phyloP scores from a whole-genome alignment of 2,797 vertebrate species.

The Glyptemys insculpta region DNA sequence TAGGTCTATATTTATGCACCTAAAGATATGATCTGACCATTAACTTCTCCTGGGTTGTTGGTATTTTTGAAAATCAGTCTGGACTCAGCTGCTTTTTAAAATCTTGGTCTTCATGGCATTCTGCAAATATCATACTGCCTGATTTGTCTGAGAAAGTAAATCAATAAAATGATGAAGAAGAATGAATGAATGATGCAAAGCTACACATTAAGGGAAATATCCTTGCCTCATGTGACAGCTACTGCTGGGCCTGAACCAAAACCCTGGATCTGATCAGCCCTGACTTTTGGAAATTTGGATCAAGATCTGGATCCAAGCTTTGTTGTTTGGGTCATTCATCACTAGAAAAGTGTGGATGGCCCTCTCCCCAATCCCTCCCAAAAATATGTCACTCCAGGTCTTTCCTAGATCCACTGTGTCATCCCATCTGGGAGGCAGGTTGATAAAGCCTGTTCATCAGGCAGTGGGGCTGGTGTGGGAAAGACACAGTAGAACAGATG shows the following conservation, averaged over 20 bases:
- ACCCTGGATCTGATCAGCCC: neutral
- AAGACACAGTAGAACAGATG: neutral
- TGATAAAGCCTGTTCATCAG: conserved; percentile 9
- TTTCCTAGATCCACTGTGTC: neutral
- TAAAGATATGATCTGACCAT: neutral
- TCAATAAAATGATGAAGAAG: neutral
- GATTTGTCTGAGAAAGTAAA: conserved; percentile 53
- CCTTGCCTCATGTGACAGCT: conserved; percentile 27
- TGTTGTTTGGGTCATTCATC: neutral
- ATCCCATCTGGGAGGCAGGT: neutral
- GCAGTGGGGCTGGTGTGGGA: neutral
- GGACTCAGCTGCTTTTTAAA: neutral
- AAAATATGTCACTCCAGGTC: neutral
- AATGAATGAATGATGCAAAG: conserved; percentile 30
- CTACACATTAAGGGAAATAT: neutral
- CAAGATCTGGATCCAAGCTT: conserved; percentile 3
- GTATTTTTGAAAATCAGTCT: neutral
- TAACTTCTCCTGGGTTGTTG: neutral
- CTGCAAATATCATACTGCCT: neutral
- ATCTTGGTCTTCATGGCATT: neutral
- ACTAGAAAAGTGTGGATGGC: conserved; percentile 40
- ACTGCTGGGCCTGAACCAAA: conserved; percentile 10
- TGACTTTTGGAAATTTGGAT: conserved; percentile 22
- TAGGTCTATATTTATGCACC: neutral
- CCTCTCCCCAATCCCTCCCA: conserved; percentile 5